Evolutionary conservation across 1,140 invertebrate species (phyloP), one percentile per base, ranked within the genome.

Genomic region (Phenacoccus solenopsis): DNA sequence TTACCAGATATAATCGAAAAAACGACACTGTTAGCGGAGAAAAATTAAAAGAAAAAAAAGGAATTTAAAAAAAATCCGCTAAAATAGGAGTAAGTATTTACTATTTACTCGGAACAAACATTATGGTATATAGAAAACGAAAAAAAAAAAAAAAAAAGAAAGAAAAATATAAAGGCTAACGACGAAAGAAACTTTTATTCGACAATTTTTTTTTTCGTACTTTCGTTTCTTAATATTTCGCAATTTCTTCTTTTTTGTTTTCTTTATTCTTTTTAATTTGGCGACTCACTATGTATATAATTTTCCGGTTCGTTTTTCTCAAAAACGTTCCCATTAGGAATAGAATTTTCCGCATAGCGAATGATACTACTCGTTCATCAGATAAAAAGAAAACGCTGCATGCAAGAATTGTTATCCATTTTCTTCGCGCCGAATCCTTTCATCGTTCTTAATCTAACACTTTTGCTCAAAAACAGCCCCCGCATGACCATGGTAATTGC

Each of bases 271-370:
- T 27, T 27, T 64, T 27, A 27, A 64, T 64, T 64, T 64, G 22
- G 21, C 59, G 59, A 64, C 25, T 64, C 20, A 22, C 59, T 64
- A 64, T 64, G 59, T 25, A 64, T 64, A 64, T 64, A 64, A 64
- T 64, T 64, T 64, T 64, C 59, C 59, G 59, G 22, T 64, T 64
- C 59, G 59, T 64, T 64, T 64, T 64, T 64, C 16, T 16, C 5
- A 49, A 49, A 49, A 49, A 49, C 38, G 38, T 49, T 49, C 12
- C 38, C 38, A 49, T 49, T 49, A 49, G 38, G 38, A 16, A 16
- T 49, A 49, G 38, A 49, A 25, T 64, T 27, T 64, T 64, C 59
- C 59, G 25, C 25, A 24, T 25, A 64, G 59, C 4, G 59, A 64
- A 64, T 64, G 59, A 64, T 25, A 64, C 59, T 64, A 10, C 5